Base-by-base conservation (phyloP, 2,113 vertebrate species). In the Hippocampus zosterae region DNA sequence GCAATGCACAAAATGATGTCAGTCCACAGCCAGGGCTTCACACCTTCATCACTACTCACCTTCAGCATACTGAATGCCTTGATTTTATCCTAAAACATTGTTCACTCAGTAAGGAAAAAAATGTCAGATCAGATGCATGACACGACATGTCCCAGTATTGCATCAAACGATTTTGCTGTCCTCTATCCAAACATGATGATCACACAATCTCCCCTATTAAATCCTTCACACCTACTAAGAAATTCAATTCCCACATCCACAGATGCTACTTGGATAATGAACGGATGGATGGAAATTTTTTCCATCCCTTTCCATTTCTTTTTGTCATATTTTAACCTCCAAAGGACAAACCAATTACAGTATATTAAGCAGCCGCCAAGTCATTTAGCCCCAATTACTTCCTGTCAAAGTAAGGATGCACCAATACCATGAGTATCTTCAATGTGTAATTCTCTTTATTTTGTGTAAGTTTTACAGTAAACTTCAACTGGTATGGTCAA, bases 1-100 rank as follows among this genome's bases (percentile, higher is more conserved):
- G 65, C 84, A 88, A 91, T 88, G 81, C 87, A 90, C 84, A 70
- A 48, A 40, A n/a, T 52, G 46, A 3, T 27, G 18, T 21, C 21
- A 55, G 52, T 46, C 13, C 48, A 53, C 48, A 41, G 33, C 42
- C 41, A 64, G n/a, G 9, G 10, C 25, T 53, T 16, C 44, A 29
- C 13, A 5, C 25, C 23, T 29, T 13, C 4, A 2, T 25, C 27
- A 44, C 13, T 44, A 46, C 41, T 12, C 37, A 13, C 33, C 10
- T 63, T 42, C 21, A 2, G 18, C 64, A 48, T 8, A 50, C 33
- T 37, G 33, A 5, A 37, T 29, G 25, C 18, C 8, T 67, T 8
- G 10, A 25, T 65, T 46, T 25, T 8, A 13, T 18, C n/a, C 25
- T 3, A n/a, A 63, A 1, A 8, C 52, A 18, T 48, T 18, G n/a